Conservation (phyloP, 2,797 vertebrate species). For the Graptemys geographica region DNA sequence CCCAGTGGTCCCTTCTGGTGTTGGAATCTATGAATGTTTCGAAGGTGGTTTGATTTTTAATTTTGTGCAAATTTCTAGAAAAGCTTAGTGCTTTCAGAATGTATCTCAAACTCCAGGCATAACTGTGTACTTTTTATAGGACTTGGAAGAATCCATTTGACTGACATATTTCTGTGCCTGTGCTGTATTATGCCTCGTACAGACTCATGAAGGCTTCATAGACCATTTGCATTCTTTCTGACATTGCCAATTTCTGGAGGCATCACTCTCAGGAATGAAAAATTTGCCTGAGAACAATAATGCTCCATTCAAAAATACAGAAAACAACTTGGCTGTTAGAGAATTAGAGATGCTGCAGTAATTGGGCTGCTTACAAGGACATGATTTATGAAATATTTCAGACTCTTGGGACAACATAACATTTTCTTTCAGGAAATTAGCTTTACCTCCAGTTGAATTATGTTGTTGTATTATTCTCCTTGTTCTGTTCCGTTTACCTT, state of each 20-base stretch:
- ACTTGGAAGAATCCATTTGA: not conserved
- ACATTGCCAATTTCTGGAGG: slow-evolving; percentile 40
- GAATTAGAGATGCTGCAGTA: slow-evolving; percentile 31
- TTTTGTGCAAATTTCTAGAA: not conserved
- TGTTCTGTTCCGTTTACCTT: slow-evolving; percentile 7
- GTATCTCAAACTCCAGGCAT: not conserved
- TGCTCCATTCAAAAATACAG: slow-evolving; percentile 46
- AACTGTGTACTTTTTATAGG: not conserved
- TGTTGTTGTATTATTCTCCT: not conserved
- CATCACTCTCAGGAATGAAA: slow-evolving; percentile 23
- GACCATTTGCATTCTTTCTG: slow-evolving; percentile 24
- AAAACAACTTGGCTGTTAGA: slow-evolving; percentile 6
- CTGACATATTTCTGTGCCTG: slow-evolving; percentile 12
- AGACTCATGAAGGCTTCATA: not conserved
- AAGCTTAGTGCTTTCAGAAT: not conserved
- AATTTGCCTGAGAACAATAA: slow-evolving; percentile 41
- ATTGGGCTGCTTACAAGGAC: slow-evolving; percentile 3
- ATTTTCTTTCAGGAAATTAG: slow-evolving; percentile 1
- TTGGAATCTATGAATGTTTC: not conserved
- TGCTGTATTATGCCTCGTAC: not conserved
- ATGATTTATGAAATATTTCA: slow-evolving; percentile 18
- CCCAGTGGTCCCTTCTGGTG: not conserved
- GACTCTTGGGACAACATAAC: slow-evolving; percentile 1
- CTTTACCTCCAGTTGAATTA: not conserved
- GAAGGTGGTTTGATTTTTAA: not conserved